These are phyloP conservation scores for Dynastes maya DNA, from an alignment of 2,888 invertebrate genomes.

Conservation along the genomic window DNA sequence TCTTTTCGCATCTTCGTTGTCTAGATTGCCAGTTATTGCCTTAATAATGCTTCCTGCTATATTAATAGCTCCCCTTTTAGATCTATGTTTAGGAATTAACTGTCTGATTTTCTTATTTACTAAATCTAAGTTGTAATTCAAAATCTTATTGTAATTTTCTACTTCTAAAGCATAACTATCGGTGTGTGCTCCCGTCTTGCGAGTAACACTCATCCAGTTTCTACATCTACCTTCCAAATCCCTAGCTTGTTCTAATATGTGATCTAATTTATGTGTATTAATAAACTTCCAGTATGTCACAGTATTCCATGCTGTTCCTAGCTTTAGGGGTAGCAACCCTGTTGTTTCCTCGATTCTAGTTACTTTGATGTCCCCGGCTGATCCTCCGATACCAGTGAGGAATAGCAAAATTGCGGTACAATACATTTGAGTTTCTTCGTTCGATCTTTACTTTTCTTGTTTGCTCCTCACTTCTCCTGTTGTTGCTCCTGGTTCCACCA, in stretches of 20 bases:
- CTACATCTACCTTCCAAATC: not conserved
- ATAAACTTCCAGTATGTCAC: too few species aligned
- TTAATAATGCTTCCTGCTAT: not conserved
- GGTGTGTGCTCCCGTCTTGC: not conserved
- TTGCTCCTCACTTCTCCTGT: too few species aligned
- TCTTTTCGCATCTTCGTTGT: constrained; percentile 39
- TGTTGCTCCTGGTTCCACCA: too few species aligned
- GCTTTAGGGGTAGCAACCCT: not conserved
- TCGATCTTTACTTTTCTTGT: too few species aligned
- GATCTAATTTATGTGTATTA: not conserved
- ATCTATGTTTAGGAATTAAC: constrained; percentile 24
- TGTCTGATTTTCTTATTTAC: constrained; percentile 12
- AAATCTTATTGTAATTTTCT: constrained; percentile 21
- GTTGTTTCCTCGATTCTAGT: not conserved
- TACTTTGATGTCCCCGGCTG: not conserved
- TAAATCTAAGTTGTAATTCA: constrained; percentile 28
- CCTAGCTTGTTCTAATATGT: not conserved
- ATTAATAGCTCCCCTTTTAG: constrained; percentile 38
- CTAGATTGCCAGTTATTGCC: constrained; percentile 41
- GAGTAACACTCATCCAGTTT: not conserved
- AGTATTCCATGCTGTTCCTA: too few species aligned
- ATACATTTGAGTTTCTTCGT: too few species aligned
- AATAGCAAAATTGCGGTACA: too few species aligned
- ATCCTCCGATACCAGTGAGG: not conserved
- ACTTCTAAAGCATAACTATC: not conserved